Evolutionary conservation across 2,113 vertebrate genomes (phyloP).

Genomic region (Polyodon spathula): DNA sequence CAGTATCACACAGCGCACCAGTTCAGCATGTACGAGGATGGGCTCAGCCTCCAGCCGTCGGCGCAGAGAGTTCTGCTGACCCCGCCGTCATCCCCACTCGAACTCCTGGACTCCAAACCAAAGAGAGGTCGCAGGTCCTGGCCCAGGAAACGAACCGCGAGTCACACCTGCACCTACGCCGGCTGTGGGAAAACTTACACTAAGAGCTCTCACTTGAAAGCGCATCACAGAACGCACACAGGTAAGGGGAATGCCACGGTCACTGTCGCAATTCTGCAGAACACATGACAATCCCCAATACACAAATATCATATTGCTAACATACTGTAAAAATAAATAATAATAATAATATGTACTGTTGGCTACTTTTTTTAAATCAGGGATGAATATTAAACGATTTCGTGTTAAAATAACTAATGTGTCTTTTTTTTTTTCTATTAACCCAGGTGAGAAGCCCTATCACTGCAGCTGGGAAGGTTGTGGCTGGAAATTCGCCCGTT

Average conservation of each 20-base stretch:
- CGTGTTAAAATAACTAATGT: neutral
- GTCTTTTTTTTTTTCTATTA: constrained; percentile 5
- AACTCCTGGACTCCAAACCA: constrained; percentile 77
- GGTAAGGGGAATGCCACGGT: constrained; percentile 52
- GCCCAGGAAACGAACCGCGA: constrained; percentile 83
- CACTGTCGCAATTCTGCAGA: neutral
- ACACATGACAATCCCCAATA: too few relatives aligned
- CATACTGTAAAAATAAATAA: too few relatives aligned
- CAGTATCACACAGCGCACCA: constrained; percentile 52
- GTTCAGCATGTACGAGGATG: constrained; percentile 73
- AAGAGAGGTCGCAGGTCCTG: constrained; percentile 84
- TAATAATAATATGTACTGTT: too few relatives aligned
- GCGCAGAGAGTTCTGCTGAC: constrained; percentile 71
- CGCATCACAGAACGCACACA: constrained; percentile 90
- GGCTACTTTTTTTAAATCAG: too few relatives aligned
- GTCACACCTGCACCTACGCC: constrained; percentile 80
- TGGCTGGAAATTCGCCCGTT: constrained; percentile 91
- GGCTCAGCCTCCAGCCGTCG: constrained; percentile 49
- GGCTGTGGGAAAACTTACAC: constrained; percentile 93
- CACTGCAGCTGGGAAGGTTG: constrained; percentile 95
- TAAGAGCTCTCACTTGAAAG: constrained; percentile 92
- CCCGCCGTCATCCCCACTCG: constrained; percentile 82
- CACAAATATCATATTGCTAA: too few relatives aligned
- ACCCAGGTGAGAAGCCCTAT: constrained; percentile 85
- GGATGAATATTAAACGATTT: too few relatives aligned